These are phyloP conservation scores for Poecilus cupreus DNA, from an alignment of 2,888 invertebrate genomes.

Conservation along the genomic window DNA sequence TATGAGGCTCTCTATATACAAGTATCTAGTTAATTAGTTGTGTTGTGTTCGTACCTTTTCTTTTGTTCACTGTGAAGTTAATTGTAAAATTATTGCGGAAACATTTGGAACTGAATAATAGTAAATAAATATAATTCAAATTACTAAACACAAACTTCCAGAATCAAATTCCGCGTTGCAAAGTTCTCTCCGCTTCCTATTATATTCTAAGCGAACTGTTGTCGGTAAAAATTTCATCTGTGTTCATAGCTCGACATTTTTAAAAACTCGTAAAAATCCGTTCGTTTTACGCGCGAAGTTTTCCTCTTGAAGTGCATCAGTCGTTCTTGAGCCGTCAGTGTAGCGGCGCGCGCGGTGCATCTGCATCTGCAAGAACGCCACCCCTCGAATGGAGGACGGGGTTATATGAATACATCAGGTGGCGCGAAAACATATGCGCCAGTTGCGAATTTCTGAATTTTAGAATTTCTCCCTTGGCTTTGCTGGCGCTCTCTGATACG, in stretches of 20 bases:
- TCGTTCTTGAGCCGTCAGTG: background rate
- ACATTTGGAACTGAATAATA: background rate
- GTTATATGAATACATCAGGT: slow-evolving; percentile 56
- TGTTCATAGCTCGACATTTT: slow-evolving; percentile 42
- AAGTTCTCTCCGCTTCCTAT: too few relatives aligned
- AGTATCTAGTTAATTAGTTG: slow-evolving; percentile 12
- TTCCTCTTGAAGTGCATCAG: slow-evolving; percentile 12
- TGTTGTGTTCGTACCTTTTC: slow-evolving; percentile 14
- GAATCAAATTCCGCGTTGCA: background rate
- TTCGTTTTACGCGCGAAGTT: slow-evolving; percentile 48
- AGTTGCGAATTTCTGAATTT: slow-evolving; percentile 28
- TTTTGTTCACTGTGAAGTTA: background rate
- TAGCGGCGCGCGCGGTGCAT: background rate
- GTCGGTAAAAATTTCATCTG: slow-evolving; percentile 52
- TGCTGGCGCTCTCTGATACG: background rate
- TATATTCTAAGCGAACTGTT: slow-evolving; percentile 10
- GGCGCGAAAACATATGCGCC: slow-evolving; percentile 42
- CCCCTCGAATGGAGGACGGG: background rate
- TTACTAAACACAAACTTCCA: background rate
- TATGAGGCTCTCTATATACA: background rate
- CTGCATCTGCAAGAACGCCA: background rate
- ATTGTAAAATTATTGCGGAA: too few relatives aligned
- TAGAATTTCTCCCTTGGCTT: background rate
- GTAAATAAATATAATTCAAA: background rate
- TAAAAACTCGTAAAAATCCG: slow-evolving; percentile 58